Evolutionary conservation across 35 echinoderm and acorn worm genomes (phyloP).

Genomic region (Chiridota heheva): DNA sequence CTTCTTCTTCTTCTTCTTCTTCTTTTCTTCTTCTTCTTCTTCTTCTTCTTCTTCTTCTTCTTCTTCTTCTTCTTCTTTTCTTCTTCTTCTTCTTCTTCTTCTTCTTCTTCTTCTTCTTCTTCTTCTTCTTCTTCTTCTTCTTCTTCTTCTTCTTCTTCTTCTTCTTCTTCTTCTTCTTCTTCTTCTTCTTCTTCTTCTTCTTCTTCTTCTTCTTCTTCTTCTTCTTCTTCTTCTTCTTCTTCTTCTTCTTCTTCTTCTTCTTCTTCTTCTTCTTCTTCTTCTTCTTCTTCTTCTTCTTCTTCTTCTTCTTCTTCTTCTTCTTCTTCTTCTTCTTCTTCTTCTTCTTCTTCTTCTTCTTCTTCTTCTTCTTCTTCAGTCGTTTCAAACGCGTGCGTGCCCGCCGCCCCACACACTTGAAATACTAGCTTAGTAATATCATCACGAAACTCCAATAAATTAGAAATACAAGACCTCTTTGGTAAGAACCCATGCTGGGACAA

Average conservation of each 20-base stretch:
- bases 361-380: background rate
- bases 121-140: background rate
- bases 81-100: background rate
- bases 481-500: no score
- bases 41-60: background rate
- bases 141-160: background rate
- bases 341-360: slow-evolving; percentile 8
- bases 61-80: background rate
- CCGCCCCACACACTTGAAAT: no score
- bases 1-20: background rate
- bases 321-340: slow-evolving; percentile 12
- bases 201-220: background rate
- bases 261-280: background rate
- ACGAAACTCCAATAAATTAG: no score
- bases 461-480: no score
- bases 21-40: slow-evolving; percentile 3
- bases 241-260: slow-evolving; percentile 8
- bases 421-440: no score
- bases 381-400: no score
- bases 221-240: slow-evolving; percentile 8
- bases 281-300: slow-evolving; percentile 8
- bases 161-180: background rate
- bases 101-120: background rate
- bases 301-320: background rate
- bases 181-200: slow-evolving; percentile 1